These are phyloP conservation scores for Limnephilus marmoratus DNA, from an alignment of 2,888 invertebrate species.

Conservation along the genomic window DNA sequence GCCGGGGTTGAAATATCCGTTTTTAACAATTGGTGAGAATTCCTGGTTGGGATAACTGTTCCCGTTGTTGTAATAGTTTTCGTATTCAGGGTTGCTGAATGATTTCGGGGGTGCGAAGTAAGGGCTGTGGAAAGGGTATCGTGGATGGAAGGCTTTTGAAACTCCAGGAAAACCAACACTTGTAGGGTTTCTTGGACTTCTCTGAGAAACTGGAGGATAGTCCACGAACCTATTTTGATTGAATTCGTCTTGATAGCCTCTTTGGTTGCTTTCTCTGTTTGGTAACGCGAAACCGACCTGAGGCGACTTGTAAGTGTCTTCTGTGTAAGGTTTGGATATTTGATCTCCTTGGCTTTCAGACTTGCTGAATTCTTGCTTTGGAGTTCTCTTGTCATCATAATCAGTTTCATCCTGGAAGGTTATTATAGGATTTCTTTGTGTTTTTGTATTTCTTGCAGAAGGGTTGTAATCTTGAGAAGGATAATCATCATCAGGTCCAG, in stretches of 20 bases:
- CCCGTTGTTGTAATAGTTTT: slow-evolving; percentile 22
- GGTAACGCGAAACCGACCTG: slow-evolving; percentile 10
- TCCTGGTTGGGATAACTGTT: slow-evolving; percentile 46
- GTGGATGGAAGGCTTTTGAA: slow-evolving; percentile 56
- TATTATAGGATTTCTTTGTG: slow-evolving; percentile 69
- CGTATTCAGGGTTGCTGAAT: slow-evolving; percentile 52
- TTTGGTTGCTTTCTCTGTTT: slow-evolving; percentile 33
- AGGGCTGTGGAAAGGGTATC: slow-evolving; percentile 60
- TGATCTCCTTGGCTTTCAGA: slow-evolving; percentile 55
- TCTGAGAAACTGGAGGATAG: background rate
- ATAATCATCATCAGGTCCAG: slow-evolving; percentile 69
- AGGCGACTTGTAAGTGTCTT: slow-evolving; percentile 16
- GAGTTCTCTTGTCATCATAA: slow-evolving; percentile 72
- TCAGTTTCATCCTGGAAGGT: slow-evolving; percentile 75
- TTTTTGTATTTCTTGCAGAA: no score
- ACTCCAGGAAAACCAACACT: slow-evolving; percentile 46
- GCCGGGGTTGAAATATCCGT: slow-evolving; percentile 67
- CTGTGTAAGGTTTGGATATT: slow-evolving; percentile 25
- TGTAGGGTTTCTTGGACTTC: slow-evolving; percentile 34
- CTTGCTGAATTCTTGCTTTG: background rate
- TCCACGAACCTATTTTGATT: slow-evolving; percentile 44
- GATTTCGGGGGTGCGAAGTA: slow-evolving; percentile 62
- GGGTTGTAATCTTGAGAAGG: no score
- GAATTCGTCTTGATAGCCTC: slow-evolving; percentile 54
- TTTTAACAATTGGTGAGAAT: slow-evolving; percentile 71